Evolutionary conservation across 2,113 vertebrate species (phyloP), one percentile per base, ranked within the genome.

Genomic region (Xenus cinereus): DNA sequence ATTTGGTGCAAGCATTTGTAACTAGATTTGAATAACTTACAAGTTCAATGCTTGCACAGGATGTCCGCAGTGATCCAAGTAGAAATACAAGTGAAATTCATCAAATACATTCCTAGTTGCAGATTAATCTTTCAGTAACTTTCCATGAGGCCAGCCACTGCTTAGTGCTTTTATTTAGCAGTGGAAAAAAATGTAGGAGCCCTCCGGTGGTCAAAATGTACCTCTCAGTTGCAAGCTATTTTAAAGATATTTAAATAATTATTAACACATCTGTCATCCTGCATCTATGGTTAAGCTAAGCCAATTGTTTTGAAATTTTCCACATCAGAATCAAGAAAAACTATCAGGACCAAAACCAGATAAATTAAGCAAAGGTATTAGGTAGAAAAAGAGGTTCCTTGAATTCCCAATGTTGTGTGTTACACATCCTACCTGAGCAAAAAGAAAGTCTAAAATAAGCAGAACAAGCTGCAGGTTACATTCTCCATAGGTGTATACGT

Each of bases 131-230:
- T 68, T 80, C 41, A n/a, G 28, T 56, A 79, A 27, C 45, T 92
- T 64, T 59, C 22, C 69, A 54, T 53, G 10, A 90, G 23, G 8
- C 33, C 64, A 80, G 35, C 3, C 41, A 46, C 57, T 64, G 12
- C 37, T 37, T 41, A 78, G 22, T 67, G 37, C 4, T 87, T 84
- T 78, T 68, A 43, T 60, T 93, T 79, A 72, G 32, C 37, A 75
- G 62, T 1, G 24, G 24, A 28, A 57, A 93, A 88, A 87, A 81
- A 77, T 74, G 17, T n/a, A 85, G 66, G 56, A 91, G 85, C 84
- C 88, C 87, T 83, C 90, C 82, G 1, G 94, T 93, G 90, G 82
- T 90, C 78, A 89, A 91, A 93, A 78, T 59, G 64, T 11, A 79
- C 14, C 18, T 86, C 48, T 87, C 51, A 60, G 51, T 75, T 75